Evolutionary conservation across 2,888 invertebrate species (phyloP), one percentile per base, ranked within the genome.

Genomic region (Diarsia brunnea): DNA sequence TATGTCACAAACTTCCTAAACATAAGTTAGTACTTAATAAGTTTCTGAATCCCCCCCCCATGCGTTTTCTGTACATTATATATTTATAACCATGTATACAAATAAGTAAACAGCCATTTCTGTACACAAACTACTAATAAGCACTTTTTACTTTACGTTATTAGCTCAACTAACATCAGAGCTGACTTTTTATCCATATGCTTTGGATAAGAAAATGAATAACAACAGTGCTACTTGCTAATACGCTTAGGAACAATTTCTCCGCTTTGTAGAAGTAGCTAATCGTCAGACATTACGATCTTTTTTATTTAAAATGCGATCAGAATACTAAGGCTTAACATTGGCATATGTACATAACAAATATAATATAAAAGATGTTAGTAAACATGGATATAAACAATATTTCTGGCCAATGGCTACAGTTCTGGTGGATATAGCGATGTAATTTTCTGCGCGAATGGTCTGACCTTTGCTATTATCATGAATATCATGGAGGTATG

Each of bases 361-460:
- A 43, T 66, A 51, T 51, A 16, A 61, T 24, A 60, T 74, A 68
- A 76, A 76, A 65, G 16, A 60, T 45, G 31, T n/a, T 60, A 47
- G 14, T n/a, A 51, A 69, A 77, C 14, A 60, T 27, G 47, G 7
- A 24, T 65, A 64, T 45, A 61, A 71, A 71, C 12, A 27, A 1
- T 27, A 47, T 10, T 55, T 49, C 51, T 75, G n/a, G 11, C 82
- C 84, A 83, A 84, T 83, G 14, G 58, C 31, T 49, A 24, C 8
- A 8, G 38, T 12, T 68, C 47, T 61, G 10, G 1, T 63, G 31
- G 53, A 47, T 70, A 51, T 65, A 45, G 47, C 16, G 10, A 16
- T 24, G 55, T 49, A 27, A 73, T 84, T 83, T 73, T 84, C 58
- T 58, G 84, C 82, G 71, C 76, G 70, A 80, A n/a, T 73, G 73